These are phyloP conservation scores for Phyto melanocephala DNA, from an alignment of 2,888 invertebrate species.

Conservation along the genomic window DNA sequence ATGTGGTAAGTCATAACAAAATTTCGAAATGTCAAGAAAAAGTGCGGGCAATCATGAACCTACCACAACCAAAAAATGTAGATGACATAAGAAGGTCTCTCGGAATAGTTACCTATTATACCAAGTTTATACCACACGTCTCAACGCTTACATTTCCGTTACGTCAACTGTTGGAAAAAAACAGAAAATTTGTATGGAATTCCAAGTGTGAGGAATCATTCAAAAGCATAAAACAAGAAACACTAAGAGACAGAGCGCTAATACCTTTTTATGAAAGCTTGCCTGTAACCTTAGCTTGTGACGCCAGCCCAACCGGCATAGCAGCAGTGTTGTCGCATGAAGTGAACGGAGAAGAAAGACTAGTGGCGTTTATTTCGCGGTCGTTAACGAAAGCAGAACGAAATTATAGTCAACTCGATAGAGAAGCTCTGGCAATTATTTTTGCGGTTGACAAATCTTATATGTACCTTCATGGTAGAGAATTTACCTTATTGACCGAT, in stretches of 20 bases:
- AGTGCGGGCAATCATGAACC: neutral
- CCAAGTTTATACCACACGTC: slow-evolving; percentile 30
- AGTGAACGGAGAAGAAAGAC: slow-evolving; percentile 13
- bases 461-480: no score
- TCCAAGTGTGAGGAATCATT: slow-evolving; percentile 26
- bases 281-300: neutral
- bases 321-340: no score
- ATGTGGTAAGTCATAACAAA: slow-evolving; percentile 12
- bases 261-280: slow-evolving; percentile 1
- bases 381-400: slow-evolving; percentile 4
- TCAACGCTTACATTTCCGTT: slow-evolving; percentile 23
- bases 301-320: neutral
- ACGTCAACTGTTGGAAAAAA: slow-evolving; percentile 15
- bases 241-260: slow-evolving; percentile 26
- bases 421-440: slow-evolving; percentile 6
- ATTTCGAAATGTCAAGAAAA: slow-evolving; percentile 10
- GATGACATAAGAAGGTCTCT: slow-evolving; percentile 21
- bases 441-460: slow-evolving; percentile 30
- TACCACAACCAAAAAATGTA: neutral
- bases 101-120: slow-evolving; percentile 34
- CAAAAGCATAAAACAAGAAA: slow-evolving; percentile 31
- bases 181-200: slow-evolving; percentile 20
- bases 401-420: slow-evolving; percentile 20
- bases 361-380: slow-evolving; percentile 1
- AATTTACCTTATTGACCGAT: no score